Conservation (phyloP, 1,140 invertebrate genomes). For the Gryllus bimaculatus region DNA sequence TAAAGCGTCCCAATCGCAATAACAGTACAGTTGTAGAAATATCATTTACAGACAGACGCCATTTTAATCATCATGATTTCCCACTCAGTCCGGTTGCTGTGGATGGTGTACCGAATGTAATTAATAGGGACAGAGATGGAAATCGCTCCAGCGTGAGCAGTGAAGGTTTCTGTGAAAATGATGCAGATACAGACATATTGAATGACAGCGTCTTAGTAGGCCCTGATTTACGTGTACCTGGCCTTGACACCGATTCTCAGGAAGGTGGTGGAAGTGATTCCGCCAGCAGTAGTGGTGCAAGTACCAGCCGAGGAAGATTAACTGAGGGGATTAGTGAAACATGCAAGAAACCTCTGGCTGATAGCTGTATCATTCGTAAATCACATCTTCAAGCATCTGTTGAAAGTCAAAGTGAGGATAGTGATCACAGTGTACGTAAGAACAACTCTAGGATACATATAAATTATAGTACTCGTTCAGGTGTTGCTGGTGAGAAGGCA, state of each 20-base stretch:
- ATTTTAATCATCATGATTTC: slow-evolving; percentile 15
- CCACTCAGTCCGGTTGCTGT: slow-evolving; percentile 18
- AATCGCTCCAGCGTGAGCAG: slow-evolving; percentile 88
- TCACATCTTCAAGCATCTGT: slow-evolving; percentile 6
- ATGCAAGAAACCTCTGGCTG: slow-evolving; percentile 5
- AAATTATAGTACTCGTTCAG: slow-evolving; percentile 26
- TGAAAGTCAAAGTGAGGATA: slow-evolving; percentile 13
- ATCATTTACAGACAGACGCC: slow-evolving; percentile 15
- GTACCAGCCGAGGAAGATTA: slow-evolving; percentile 23
- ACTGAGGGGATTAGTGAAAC: neutral
- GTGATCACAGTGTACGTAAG: slow-evolving; percentile 11
- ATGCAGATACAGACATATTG: slow-evolving; percentile 30
- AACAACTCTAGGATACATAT: neutral
- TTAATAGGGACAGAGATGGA: slow-evolving; percentile 45
- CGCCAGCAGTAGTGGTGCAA: slow-evolving; percentile 23
- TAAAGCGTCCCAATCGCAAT: slow-evolving; percentile 9
- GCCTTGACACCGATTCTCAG: slow-evolving; percentile 15
- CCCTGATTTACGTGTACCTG: slow-evolving; percentile 8
- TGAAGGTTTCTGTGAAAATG: slow-evolving; percentile 92
- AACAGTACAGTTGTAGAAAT: slow-evolving; percentile 29
- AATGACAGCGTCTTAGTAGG: slow-evolving; percentile 12
- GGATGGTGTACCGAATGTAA: slow-evolving; percentile 24
- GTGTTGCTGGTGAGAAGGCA: slow-evolving; percentile 19
- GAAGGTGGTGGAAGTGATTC: slow-evolving; percentile 19
- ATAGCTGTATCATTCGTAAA: neutral